A percentile compares a stretch with the other conserved stretches of the same genome.
Evolutionary conservation across 2,113 vertebrate genomes (phyloP).

Genomic region (Steatornis caripensis): DNA sequence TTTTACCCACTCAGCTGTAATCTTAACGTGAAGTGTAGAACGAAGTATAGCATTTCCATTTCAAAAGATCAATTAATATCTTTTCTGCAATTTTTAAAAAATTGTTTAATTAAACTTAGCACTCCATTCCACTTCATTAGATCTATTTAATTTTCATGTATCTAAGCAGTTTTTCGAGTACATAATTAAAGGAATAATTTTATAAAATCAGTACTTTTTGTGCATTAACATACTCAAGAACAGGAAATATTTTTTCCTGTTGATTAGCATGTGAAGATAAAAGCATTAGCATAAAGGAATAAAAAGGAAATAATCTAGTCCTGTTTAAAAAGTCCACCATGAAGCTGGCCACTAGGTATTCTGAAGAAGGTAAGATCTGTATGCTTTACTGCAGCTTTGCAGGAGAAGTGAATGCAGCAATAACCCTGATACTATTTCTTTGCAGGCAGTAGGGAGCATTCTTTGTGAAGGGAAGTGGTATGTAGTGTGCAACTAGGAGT

Average conservation of each 20-base stretch:
- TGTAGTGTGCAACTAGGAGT: not conserved
- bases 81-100: constrained; percentile 55
- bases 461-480: not conserved
- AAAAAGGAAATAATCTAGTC: not conserved
- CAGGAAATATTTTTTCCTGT: constrained; percentile 21
- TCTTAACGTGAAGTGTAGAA: not conserved
- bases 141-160: constrained; percentile 51
- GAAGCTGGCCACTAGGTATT: not conserved
- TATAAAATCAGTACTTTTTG: constrained; percentile 26
- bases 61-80: constrained; percentile 52
- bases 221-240: constrained; percentile 25
- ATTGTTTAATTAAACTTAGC: constrained; percentile 65
- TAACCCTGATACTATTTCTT: not conserved
- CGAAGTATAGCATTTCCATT: constrained; percentile 49
- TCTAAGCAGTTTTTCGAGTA: constrained; percentile 49
- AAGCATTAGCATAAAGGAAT: not conserved
- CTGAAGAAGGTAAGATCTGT: not conserved
- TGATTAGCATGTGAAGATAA: not conserved
- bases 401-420: not conserved
- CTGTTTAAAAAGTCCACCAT: not conserved
- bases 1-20: constrained; percentile 24
- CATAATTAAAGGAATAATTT: constrained; percentile 59
- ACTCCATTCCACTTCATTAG: constrained; percentile 58
- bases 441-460: not conserved
- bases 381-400: not conserved